These are phyloP conservation scores for Ctena decussata DNA, from an alignment of 2,888 invertebrate species.

Conservation along the genomic window DNA sequence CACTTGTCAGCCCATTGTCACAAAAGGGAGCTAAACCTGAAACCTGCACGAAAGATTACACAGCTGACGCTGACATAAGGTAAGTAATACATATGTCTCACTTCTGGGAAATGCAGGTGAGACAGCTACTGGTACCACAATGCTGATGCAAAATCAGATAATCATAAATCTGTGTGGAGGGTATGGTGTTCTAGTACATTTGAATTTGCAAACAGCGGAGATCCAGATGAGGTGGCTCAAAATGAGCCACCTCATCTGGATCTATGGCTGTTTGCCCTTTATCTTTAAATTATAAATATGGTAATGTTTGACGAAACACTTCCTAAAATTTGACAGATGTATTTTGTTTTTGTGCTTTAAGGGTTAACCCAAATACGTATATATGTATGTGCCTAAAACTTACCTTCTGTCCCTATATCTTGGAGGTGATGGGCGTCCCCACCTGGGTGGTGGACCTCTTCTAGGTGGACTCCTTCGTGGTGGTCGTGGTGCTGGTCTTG, in stretches of 20 bases:
- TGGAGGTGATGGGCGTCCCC: conserved; percentile 80
- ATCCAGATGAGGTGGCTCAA: neutral
- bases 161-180: no score
- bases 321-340: neutral
- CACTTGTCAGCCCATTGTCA: no score
- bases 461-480: conserved; percentile 80
- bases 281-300: no score
- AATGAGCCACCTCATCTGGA: neutral
- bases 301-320: neutral
- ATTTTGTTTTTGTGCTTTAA: neutral
- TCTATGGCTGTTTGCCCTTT: no score
- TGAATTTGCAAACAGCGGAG: neutral
- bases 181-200: no score
- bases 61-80: no score
- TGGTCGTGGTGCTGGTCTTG: conserved; percentile 82
- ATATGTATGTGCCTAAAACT: conserved; percentile 44
- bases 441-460: conserved; percentile 79
- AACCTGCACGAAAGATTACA: no score
- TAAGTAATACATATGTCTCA: no score
- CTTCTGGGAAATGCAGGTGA: no score
- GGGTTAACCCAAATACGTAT: neutral
- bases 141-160: no score
- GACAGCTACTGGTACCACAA: no score
- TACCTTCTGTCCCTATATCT: conserved; percentile 80
- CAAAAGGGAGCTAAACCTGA: no score